Base-by-base conservation (phyloP, 2,113 vertebrate species). In the Psephotus haematonotus region DNA sequence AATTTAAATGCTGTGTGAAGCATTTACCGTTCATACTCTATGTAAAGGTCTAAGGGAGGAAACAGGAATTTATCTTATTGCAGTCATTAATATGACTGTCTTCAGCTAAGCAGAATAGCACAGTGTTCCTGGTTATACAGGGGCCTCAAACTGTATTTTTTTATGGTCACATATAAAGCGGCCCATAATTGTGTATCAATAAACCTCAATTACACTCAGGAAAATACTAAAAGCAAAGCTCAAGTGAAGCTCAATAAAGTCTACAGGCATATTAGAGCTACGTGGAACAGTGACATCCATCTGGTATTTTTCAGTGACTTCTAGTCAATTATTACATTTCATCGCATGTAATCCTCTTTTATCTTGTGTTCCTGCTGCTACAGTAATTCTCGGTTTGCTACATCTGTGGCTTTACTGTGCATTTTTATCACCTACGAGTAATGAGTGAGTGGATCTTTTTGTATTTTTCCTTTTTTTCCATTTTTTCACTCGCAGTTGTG, bases 271-370 rank as follows among this genome's bases (percentile, higher is more conserved):
- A 97, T 97, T 97, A 97, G 95, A 97, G 81, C 90, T 95, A 52
- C 72, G 95, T 62, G 93, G 96, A 98, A 96, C 76, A 72, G 96
- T 96, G 97, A 98, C 95, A 98, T 97, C 97, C 98, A 98, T 97
- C 97, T 98, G 97, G 97, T 97, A 98, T 97, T 98, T 98, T 98
- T 97, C 81, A 44, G 97, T 94, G 94, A 97, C 96, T 98, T 98
- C 96, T 96, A 97, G 97, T 97, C 98, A 98, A 98, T 98, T 98
- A 98, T 97, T 96, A 78, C 97, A 92, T 98, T 97, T 98, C 97
- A 96, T 98, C 76, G 65, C 91, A 88, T 95, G 94, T 97, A 98
- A 98, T 98, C 97, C 96, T 95, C 98, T 98, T 98, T 98, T 98
- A 98, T 98, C 97, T 98, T 95, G 90, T 95, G 69, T 97, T 98